Evolutionary conservation across 1,140 invertebrate genomes (phyloP), one percentile per base, ranked within the genome.

Genomic region (Pomacea maculata): DNA sequence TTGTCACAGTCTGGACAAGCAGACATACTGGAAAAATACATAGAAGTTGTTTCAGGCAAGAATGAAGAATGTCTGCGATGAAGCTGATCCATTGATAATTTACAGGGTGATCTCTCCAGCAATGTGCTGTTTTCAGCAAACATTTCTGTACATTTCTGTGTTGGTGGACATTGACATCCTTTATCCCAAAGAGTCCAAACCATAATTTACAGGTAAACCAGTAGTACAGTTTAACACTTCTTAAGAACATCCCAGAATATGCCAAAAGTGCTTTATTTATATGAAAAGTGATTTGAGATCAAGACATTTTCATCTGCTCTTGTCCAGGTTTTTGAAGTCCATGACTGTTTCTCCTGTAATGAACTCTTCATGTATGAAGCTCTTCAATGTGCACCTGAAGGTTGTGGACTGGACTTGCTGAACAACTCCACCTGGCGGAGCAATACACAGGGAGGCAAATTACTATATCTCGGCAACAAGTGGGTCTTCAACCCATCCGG

Each of bases 291-390:
- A 7, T 17, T 65, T 65, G 64, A 54, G 45, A n/a, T 19, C 9
- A 15, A 70, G n/a, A 29, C 4, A 4, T n/a, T 70, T 70, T 94
- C 92, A 79, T 95, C 96, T 4, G 92, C 91, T 5, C 95, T 98
- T 88, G 95, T 98, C 9, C 93, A 98, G 92, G 97, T 99, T 0
- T 93, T 99, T 25, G 98, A 99, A 91, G 93, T 99, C 21, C 98
- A 99, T 86, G 98, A 99, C 90, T 99, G 98, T 92, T 99, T 99
- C 92, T 98, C 98, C 14, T 95, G 96, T 11, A 99, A 99, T 92
- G 98, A 99, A 88, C 91, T 99, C 63, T 96, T 99, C 15, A 98
- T 97, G n/a, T 99, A 99, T 87, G 98, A 99, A 93, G 97, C 97
- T 8, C 92, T 99, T 21, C 97, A 97, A 57, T 91, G 99, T 1